A percentile compares a stretch with the other conserved stretches of the same genome.
These are phyloP conservation scores for Trachelus iudaicus DNA, from an alignment of 2,888 invertebrate species.

Conservation along the genomic window DNA sequence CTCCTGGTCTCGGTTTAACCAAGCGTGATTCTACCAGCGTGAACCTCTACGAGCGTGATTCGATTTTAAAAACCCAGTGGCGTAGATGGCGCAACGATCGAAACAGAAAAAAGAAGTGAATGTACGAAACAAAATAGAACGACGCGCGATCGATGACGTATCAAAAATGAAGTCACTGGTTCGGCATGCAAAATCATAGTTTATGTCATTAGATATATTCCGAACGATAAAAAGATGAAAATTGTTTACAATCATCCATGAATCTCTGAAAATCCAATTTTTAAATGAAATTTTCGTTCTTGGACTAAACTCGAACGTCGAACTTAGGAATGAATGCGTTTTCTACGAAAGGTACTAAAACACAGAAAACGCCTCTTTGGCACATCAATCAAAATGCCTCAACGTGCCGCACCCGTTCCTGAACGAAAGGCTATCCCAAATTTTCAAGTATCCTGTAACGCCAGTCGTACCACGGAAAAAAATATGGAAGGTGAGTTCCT, in stretches of 20 bases:
- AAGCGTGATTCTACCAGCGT: too few species aligned
- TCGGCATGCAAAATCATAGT: conserved; percentile 34
- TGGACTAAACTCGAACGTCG: not conserved
- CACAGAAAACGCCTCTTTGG: not conserved
- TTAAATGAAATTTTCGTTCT: not conserved
- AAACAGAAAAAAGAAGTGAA: not conserved
- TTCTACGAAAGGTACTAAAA: not conserved
- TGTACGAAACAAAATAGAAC: conserved; percentile 3
- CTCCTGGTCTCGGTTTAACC: not conserved
- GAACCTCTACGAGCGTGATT: too few species aligned
- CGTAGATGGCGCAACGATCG: not conserved
- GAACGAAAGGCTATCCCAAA: not conserved
- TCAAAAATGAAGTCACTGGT: conserved; percentile 33
- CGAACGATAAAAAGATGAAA: conserved; percentile 12
- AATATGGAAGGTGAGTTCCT: not conserved
- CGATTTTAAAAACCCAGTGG: not conserved
- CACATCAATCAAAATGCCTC: not conserved
- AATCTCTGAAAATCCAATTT: not conserved
- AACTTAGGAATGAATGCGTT: not conserved
- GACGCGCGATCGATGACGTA: conserved; percentile 4
- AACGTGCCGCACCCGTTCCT: not conserved
- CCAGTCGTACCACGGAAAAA: not conserved
- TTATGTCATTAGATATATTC: conserved; percentile 8
- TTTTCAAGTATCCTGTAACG: not conserved
- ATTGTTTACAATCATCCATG: not conserved